Evolutionary conservation across 2,888 invertebrate genomes (phyloP), one percentile per base, ranked within the genome.

Genomic region (Metacarcinus magister): DNA sequence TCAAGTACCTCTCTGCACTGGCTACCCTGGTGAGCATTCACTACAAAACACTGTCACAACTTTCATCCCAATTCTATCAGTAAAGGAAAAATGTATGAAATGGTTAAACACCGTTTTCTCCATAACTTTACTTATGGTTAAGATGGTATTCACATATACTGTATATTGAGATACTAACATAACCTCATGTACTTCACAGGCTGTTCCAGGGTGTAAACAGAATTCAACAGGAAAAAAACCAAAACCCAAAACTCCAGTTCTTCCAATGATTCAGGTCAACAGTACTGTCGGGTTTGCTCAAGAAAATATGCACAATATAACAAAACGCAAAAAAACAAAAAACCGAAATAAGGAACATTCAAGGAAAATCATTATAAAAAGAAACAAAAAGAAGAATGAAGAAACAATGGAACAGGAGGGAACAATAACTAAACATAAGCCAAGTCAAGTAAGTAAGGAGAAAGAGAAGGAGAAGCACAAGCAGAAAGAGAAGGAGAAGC

Each of bases 1-100:
- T 0, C 2, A 13, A 16, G 39, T 87, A 87, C 87, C 16, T 87
- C 5, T 39, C 87, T 10, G 87, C 39, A 39, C 5, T 39, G 4
- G 87, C 87, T 16, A 16, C 39, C 87, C 87, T 87, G 87, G 87
- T 87, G 39, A 87, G 87, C 75, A 75, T 75, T n/a, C 4, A 75
- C 23, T 75, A 28, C 28, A 28, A 28, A 82, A 75, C 75, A 16
- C 8, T 19, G 75, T 75, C 23, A 28, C n/a, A n/a, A n/a, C n/a
- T 67, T 67, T 67, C n/a, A 23, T 23, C n/a, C 67, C 5, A 67
- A 13, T 67, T n/a, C n/a, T 67, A n/a, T 5, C 67, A 54, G 2
- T 54, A n/a, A 67, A 19, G 67, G 23, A 67, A 16, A 23, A 67
- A 23, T 67, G 54, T 54, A 67, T 19, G 19, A 23, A n/a, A 16